phyloP scores from a whole-genome alignment of 2,113 vertebrate genomes.

The Lepus timidus region DNA sequence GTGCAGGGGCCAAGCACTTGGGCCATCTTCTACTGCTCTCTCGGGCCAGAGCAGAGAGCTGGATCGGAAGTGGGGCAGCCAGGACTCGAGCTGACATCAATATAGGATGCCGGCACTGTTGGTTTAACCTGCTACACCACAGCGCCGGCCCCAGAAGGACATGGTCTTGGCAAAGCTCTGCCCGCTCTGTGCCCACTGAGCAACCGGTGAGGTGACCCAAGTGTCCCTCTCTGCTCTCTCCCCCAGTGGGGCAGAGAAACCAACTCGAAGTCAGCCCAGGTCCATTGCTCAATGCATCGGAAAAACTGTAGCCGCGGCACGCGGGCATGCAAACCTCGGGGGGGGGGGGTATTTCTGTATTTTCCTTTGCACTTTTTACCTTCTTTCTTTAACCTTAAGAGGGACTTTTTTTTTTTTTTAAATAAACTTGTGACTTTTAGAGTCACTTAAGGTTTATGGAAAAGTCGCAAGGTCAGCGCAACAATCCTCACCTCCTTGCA shows the following conservation, averaged over 20 bases:
- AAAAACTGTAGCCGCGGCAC: background rate
- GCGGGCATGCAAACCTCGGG: background rate
- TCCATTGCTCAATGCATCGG: background rate
- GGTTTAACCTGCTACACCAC: too few species aligned
- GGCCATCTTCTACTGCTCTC: too few species aligned
- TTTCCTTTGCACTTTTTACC: background rate
- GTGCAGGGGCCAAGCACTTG: too few species aligned
- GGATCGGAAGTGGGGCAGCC: too few species aligned
- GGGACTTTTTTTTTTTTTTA: background rate
- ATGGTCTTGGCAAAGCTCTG: background rate
- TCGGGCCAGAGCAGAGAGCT: too few species aligned
- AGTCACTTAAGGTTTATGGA: background rate
- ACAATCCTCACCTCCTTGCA: background rate
- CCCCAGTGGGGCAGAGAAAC: background rate
- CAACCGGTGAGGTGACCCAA: accelerated
- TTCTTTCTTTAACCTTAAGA: background rate
- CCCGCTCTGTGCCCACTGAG: background rate
- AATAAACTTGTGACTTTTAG: background rate
- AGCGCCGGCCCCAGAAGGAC: background rate
- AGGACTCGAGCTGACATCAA: too few species aligned
- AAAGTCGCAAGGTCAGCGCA: background rate
- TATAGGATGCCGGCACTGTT: too few species aligned
- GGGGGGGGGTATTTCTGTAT: background rate
- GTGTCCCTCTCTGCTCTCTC: too few species aligned
- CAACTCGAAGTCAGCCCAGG: background rate